Base-by-base conservation (phyloP, 1,140 invertebrate genomes). In the Eriosoma lanigerum region DNA sequence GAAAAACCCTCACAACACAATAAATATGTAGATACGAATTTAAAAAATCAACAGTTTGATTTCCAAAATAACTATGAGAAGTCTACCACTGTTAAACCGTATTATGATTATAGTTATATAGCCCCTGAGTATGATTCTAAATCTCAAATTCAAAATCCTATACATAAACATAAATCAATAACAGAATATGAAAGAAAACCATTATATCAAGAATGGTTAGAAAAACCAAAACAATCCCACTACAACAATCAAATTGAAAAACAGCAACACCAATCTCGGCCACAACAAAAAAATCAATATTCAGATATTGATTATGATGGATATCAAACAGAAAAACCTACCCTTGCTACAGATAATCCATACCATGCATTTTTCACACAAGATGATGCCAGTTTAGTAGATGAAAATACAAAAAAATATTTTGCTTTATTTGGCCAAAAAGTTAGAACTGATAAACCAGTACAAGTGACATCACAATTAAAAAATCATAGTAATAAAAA, bases 341-440 rank as follows among this genome's bases (percentile, higher is more conserved):
- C 26, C 6, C 29, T 76, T 26, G 54, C 68, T 64, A 84, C 83
- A n/a, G 83, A 84, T 52, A 91, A 90, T 83, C 90, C 91, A 6
- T 89, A 90, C 73, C 88, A 90, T 81, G 89, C 88, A 1, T 92
- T 90, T 82, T 92, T 91, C 83, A 92, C 91, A 0, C 90, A 91
- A 83, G 91, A 92, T 80, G 91, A 93, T 62, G 90, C 91, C 81
- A 87, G 88, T 50, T 87, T 91, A 44, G 86, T 93, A 52, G 92
- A 93, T 82, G 91, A 93, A 82, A 91, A 91, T 13, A 93, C 92
- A 3, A 92, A 91, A 83, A 91, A 92, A 82, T 92, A 92, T 70
- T 92, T 93, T 82, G 92, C 91, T 32, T 88, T 91, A 81, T 93
- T 93, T 82, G 92, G 92, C 0, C 90, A 92, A 83, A 93, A 92